Conservation (phyloP, 2,888 invertebrate species). For the Thelaira solivaga region DNA sequence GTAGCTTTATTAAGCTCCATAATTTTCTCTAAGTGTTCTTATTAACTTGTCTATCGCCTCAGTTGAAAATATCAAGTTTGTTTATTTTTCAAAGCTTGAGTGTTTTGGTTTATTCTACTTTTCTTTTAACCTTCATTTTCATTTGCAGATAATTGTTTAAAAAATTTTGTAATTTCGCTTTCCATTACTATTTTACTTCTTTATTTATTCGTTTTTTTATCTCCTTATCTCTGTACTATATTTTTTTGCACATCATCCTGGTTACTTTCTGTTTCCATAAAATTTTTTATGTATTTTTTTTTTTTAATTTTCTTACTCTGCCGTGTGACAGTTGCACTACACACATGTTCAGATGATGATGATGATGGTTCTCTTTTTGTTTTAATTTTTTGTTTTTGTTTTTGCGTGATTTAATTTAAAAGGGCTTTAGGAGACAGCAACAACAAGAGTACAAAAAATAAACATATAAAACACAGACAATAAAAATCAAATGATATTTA, state of each 20-base stretch:
- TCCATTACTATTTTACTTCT: too few species aligned
- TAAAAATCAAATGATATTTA: slow-evolving; percentile 55
- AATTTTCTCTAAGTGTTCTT: too few species aligned
- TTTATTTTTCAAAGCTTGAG: too few species aligned
- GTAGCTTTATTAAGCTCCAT: too few species aligned
- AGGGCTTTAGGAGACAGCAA: slow-evolving; percentile 23
- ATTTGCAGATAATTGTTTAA: too few species aligned
- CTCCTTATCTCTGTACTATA: slow-evolving; percentile 7
- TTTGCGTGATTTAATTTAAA: slow-evolving; percentile 50
- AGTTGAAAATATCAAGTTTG: too few species aligned
- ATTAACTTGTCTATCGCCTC: too few species aligned
- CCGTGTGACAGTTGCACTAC: background rate
- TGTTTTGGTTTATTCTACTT: too few species aligned
- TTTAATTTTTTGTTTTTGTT: slow-evolving; percentile 30
- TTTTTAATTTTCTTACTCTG: background rate
- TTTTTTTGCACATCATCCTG: background rate
- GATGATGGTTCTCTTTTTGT: background rate
- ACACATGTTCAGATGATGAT: background rate
- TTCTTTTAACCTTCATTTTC: too few species aligned
- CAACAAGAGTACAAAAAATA: background rate
- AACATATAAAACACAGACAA: slow-evolving; percentile 28
- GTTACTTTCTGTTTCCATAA: background rate
- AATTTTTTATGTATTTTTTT: background rate
- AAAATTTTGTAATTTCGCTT: too few species aligned
- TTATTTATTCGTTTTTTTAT: too few species aligned